Conservation (phyloP, 1,140 invertebrate genomes). For the Neodiprion virginianus region DNA sequence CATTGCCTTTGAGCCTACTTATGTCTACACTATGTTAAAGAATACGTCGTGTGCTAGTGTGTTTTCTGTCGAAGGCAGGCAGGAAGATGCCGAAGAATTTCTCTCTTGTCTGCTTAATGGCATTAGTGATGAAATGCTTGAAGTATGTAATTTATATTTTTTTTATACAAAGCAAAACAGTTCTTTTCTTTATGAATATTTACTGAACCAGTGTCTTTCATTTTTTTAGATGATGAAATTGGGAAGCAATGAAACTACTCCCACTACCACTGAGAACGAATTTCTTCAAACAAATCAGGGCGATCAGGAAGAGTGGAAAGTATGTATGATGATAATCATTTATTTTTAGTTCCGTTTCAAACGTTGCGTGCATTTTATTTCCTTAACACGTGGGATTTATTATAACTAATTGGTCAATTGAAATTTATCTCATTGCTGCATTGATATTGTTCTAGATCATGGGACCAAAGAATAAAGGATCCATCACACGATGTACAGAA, state of each 20-base stretch:
- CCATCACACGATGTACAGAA: conserved; percentile 81
- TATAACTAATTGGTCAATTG: no score
- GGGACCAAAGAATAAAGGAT: conserved; percentile 86
- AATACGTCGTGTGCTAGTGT: conserved; percentile 74
- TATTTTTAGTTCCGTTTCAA: conserved; percentile 11
- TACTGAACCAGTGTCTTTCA: conserved; percentile 26
- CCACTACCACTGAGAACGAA: conserved; percentile 31
- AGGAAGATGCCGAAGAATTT: conserved; percentile 97
- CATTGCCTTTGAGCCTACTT: conserved; percentile 80
- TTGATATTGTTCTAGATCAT: conserved; percentile 67
- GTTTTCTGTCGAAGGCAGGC: conserved; percentile 79
- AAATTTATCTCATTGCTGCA: no score
- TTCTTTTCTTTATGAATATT: conserved; percentile 17
- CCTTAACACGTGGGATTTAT: no score
- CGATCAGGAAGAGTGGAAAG: conserved; percentile 78
- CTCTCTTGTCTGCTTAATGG: conserved; percentile 90
- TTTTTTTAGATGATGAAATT: conserved; percentile 72
- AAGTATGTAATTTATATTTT: conserved; percentile 62
- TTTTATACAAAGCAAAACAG: not conserved
- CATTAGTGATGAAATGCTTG: conserved; percentile 95
- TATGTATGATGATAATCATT: conserved; percentile 43
- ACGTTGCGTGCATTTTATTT: no score
- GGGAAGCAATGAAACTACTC: conserved; percentile 60
- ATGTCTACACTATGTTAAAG: conserved; percentile 82
- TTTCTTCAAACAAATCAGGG: conserved; percentile 58